Base-by-base conservation (phyloP, 2,888 invertebrate genomes). In the Hedychridium roseum region DNA sequence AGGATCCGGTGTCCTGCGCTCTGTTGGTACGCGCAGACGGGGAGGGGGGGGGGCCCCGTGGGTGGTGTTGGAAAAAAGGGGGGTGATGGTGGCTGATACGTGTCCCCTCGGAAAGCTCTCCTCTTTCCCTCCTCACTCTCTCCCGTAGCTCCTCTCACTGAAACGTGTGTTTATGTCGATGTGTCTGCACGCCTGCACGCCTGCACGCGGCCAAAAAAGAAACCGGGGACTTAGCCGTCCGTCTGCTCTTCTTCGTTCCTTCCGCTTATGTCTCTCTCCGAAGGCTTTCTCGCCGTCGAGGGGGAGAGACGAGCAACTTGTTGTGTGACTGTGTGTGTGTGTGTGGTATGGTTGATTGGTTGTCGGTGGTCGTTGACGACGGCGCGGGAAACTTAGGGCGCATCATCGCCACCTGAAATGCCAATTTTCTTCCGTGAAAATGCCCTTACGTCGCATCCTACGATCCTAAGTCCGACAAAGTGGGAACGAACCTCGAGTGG, bases 401-500 rank as follows among this genome's bases (percentile, higher is more conserved):
- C 66, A 63, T 67, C 67, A 64, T 67, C 60, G 70, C 71, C 71
- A 74, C 70, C 76, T 76, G 66, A 44, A 64, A 50, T 28, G 36
- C 5, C 34, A 46, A 47, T 23, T 23, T 23, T 23, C 9, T 6
- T 23, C 9, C 23, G 9, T 4, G 9, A 9, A 23, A 9, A 23
- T 23, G 23, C 9, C 23, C 9, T 23, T 6, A 9, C 3, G 3
- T 30, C 9, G 11, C 30, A 34, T 36, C 7, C 20, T 15, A 12
- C 6, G 9, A 27, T n/a, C 9, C 12, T 21, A 16, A 21, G 3
- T n/a, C 20, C 9, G 6, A 43, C 1, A 14, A 44, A 43, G 26
- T 21, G 18, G 28, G 26, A 34, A 3, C 50, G 50, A 59, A 68
- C 70, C 70, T 66, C 60, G 60, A 67, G 72, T 66, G 67, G 71